Evolutionary conservation across 2,888 invertebrate genomes (phyloP).

Genomic region (Drosophila testacea): DNA sequence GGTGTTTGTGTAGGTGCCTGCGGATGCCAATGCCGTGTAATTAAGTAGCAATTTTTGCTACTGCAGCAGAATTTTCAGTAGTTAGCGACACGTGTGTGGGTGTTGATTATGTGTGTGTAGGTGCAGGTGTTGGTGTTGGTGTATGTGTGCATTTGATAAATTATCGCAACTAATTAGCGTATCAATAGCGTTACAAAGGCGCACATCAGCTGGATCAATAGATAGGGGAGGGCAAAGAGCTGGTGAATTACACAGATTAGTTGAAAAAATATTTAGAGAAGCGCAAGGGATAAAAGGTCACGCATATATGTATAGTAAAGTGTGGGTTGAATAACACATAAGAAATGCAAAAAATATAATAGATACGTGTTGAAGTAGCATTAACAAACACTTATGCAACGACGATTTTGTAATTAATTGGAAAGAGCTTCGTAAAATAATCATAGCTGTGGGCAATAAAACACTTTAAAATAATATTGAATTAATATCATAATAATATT

Average conservation of each 20-base stretch:
- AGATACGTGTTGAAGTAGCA: background rate
- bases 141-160: conserved; percentile 54
- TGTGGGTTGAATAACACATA: background rate
- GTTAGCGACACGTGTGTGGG: conserved; percentile 35
- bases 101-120: background rate
- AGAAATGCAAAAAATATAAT: too few relatives aligned
- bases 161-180: conserved; percentile 75
- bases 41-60: conserved; percentile 79
- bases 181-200: conserved; percentile 64
- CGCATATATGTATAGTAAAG: background rate
- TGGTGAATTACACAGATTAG: conserved; percentile 46
- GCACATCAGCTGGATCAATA: conserved; percentile 7
- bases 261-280: conserved; percentile 29
- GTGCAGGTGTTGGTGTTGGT: conserved; percentile 7
- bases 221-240: background rate
- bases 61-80: conserved; percentile 73
- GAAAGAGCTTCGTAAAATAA: background rate
- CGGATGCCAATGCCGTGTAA: conserved; percentile 59
- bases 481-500: background rate
- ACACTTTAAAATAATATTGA: background rate
- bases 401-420: too few relatives aligned
- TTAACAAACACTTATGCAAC: too few relatives aligned
- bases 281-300: background rate
- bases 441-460: background rate
- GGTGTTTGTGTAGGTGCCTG: conserved; percentile 15